These are phyloP conservation scores for human (Homo sapiens) DNA, from an alignment of 2,113 vertebrate species.

Conservation along the genomic window DNA sequence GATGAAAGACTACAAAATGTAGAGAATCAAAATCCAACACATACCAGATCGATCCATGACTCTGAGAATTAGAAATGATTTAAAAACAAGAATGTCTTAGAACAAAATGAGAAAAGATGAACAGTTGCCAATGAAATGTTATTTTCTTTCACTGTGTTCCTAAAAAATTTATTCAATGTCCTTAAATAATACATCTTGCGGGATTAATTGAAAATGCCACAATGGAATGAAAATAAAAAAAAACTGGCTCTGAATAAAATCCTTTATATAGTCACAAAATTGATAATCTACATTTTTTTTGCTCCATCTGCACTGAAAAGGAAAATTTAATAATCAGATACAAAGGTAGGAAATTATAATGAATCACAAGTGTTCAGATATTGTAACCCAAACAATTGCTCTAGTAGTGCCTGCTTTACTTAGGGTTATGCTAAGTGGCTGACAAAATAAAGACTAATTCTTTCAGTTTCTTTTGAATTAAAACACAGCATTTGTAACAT, in stretches of 20 bases:
- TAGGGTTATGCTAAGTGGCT: neutral
- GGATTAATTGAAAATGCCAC: conserved; percentile 63
- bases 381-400: conserved; percentile 37
- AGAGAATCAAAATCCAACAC: neutral
- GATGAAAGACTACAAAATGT: neutral
- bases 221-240: conserved; percentile 43
- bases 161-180: neutral
- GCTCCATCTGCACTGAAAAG: neutral
- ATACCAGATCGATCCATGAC: neutral
- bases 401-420: conserved; percentile 14
- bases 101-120: conserved; percentile 11
- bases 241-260: conserved; percentile 44
- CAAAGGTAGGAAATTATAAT: conserved; percentile 49
- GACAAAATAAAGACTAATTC: conserved; percentile 35
- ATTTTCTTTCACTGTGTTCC: conserved; percentile 31
- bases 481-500: conserved; percentile 21
- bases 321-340: conserved; percentile 52
- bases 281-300: conserved; percentile 27
- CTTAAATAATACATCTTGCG: conserved; percentile 35
- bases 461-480: conserved; percentile 32
- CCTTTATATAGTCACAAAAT: conserved; percentile 9
- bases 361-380: conserved; percentile 48
- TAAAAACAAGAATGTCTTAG: conserved; percentile 15
- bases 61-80: neutral
- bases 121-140: conserved; percentile 42